These are phyloP conservation scores for Aphelocoma californica DNA, from an alignment of 2,797 vertebrate genomes.

Conservation along the genomic window DNA sequence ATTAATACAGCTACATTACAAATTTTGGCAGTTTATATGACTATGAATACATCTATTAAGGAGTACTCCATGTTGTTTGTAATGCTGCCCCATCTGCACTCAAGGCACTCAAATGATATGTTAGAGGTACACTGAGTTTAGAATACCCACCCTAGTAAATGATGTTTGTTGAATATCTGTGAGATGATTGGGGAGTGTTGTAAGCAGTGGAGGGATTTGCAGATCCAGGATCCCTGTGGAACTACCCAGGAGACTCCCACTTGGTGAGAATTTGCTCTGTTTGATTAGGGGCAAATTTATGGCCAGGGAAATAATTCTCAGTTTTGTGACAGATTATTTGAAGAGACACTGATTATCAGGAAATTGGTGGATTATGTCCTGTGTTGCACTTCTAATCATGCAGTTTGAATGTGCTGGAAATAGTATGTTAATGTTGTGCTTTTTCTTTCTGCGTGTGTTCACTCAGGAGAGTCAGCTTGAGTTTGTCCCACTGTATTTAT, in stretches of 20 bases:
- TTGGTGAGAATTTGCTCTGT: not conserved
- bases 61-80: not conserved
- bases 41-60: not conserved
- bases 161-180: not conserved
- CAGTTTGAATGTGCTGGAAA: not conserved
- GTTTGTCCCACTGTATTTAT: not conserved
- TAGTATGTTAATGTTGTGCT: not conserved
- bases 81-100: not conserved
- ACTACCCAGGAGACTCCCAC: not conserved
- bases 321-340: not conserved
- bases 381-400: not conserved
- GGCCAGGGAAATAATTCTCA: not conserved
- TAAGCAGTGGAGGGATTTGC: not conserved
- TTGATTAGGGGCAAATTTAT: not conserved
- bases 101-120: not conserved
- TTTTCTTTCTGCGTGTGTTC: not conserved
- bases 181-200: not conserved
- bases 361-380: not conserved
- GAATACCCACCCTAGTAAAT: not conserved
- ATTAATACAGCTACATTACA: not conserved
- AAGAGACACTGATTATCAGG: not conserved
- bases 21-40: not conserved
- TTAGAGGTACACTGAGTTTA: not conserved
- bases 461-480: not conserved
- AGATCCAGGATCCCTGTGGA: not conserved